phyloP scores from a whole-genome alignment of 2,888 invertebrate species.

The Scelioninae gen. 2 region DNA sequence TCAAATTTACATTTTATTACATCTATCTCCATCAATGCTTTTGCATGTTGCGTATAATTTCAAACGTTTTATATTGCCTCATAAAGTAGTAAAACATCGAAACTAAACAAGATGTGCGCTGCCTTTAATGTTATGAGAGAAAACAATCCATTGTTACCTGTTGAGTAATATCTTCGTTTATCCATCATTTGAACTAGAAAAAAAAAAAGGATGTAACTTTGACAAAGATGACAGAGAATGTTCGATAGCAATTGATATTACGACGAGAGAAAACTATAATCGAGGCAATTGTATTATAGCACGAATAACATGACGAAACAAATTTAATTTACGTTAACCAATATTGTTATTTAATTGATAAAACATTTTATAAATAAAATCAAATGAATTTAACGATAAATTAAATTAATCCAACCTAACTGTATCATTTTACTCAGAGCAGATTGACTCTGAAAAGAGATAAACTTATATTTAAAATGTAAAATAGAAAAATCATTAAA shows the following conservation, averaged over 20 bases:
- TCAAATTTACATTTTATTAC: constrained; percentile 3
- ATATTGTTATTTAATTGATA: no score
- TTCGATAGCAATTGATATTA: constrained; percentile 6
- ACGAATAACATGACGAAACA: no score
- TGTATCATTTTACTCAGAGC: no score
- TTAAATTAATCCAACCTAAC: no score
- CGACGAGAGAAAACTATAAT: constrained; percentile 11
- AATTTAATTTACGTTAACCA: no score
- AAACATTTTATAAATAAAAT: no score
- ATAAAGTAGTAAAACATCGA: constrained; percentile 10
- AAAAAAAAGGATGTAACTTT: not conserved
- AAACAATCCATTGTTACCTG: constrained; percentile 19
- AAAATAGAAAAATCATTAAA: no score
- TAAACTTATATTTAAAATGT: no score
- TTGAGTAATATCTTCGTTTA: constrained; percentile 24
- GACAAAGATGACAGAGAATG: not conserved
- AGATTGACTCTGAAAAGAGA: no score
- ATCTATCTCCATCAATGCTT: not conserved
- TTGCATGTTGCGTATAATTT: constrained; percentile 9
- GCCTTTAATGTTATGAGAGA: constrained; percentile 14
- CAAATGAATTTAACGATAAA: no score
- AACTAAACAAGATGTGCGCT: constrained; percentile 11
- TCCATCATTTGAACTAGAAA: not conserved
- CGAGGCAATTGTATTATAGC: no score
- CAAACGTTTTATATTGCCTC: constrained; percentile 19